phyloP scores from a whole-genome alignment of 2,888 invertebrate species.

The Tanaodytes sp. region DNA sequence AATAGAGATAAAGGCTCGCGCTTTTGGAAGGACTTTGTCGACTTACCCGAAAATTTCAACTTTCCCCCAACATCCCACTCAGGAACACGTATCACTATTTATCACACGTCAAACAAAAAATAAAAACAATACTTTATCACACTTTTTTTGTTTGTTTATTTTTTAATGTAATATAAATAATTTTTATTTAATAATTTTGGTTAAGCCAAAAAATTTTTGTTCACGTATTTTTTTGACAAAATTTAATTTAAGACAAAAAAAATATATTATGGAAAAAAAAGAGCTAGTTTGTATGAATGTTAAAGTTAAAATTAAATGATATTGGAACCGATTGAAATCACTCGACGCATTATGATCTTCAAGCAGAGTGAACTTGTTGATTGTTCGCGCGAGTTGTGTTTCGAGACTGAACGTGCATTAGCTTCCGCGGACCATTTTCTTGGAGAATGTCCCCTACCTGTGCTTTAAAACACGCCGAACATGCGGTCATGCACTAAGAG shows the following conservation, averaged over 20 bases:
- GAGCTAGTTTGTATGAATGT: neutral
- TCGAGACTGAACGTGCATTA: conserved; percentile 63
- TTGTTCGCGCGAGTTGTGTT: conserved; percentile 58
- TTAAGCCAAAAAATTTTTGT: no score
- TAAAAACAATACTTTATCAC: no score
- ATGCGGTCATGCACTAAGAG: conserved; percentile 52
- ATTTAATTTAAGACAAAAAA: no score
- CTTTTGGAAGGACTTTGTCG: no score
- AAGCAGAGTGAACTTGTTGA: conserved; percentile 40
- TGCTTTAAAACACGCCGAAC: conserved; percentile 30
- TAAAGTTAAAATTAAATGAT: neutral
- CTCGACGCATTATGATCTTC: conserved; percentile 27
- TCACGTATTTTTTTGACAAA: no score
- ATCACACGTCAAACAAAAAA: neutral
- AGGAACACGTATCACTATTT: neutral
- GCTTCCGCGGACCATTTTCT: conserved; percentile 57
- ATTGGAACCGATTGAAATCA: conserved; percentile 22
- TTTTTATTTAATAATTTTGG: no score
- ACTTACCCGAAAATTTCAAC: conserved; percentile 32
- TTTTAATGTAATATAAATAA: no score
- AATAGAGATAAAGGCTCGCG: no score
- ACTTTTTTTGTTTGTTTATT: no score
- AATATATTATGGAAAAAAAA: no score
- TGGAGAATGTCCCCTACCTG: conserved; percentile 49
- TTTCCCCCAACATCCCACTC: conserved; percentile 44